Conservation (phyloP, 2,113 vertebrate species). For the Eulemur macaco region DNA sequence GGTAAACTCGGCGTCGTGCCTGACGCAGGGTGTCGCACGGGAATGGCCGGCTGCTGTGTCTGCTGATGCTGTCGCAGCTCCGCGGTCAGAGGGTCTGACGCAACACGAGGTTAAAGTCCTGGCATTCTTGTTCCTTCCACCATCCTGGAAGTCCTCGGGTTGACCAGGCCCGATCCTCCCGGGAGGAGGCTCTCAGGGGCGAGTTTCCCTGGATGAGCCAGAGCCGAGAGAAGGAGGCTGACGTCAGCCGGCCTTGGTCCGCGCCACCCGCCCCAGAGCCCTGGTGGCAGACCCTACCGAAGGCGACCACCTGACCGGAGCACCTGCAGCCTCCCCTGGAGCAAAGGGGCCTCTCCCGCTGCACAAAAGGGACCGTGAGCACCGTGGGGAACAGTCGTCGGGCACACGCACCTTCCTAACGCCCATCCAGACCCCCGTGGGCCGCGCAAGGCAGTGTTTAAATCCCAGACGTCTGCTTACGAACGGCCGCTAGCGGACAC, state of each 20-base stretch:
- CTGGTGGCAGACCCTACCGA: background rate
- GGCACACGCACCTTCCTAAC: fast-evolving
- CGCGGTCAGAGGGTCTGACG: fast-evolving
- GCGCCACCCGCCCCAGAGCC: fast-evolving
- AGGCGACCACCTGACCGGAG: background rate
- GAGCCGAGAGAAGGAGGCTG: background rate
- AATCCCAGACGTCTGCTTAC: background rate
- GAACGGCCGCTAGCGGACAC: fast-evolving
- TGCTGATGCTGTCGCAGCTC: fast-evolving
- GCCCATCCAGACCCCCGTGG: fast-evolving
- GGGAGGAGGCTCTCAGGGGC: background rate
- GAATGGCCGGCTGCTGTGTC: fast-evolving
- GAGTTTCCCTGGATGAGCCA: background rate
- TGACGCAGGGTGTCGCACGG: fast-evolving
- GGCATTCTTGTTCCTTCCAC: fast-evolving
- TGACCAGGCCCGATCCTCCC: background rate
- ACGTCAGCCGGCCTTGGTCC: background rate
- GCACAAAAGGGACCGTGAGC: fast-evolving
- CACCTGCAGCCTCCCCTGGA: fast-evolving
- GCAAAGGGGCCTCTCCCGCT: fast-evolving
- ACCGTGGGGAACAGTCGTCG: fast-evolving
- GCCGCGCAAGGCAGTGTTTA: fast-evolving
- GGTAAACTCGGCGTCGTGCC: fast-evolving
- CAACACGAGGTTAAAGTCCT: background rate
- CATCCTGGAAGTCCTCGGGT: background rate